These are phyloP conservation scores for Drosophila parabipectinata DNA, from an alignment of 1,140 invertebrate species.

Conservation along the genomic window DNA sequence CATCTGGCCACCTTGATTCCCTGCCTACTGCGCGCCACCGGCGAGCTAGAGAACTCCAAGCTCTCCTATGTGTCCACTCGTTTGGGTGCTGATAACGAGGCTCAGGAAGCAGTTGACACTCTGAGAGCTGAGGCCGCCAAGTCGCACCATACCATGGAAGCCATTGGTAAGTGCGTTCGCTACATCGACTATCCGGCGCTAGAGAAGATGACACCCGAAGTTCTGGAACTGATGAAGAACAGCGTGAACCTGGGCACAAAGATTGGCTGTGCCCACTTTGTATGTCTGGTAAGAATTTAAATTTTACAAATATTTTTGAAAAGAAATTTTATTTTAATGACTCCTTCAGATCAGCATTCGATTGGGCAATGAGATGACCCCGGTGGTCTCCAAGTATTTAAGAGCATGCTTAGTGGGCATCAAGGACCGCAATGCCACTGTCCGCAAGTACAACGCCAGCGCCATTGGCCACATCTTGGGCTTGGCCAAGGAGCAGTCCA, in stretches of 20 bases:
- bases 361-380: constrained; percentile 85
- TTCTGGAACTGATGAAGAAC: constrained; percentile 92
- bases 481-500: constrained; percentile 93
- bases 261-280: constrained; percentile 93
- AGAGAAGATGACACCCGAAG: constrained; percentile 91
- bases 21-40: constrained; percentile 92
- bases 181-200: constrained; percentile 91
- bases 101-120: constrained; percentile 90
- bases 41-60: constrained; percentile 92
- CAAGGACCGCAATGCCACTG: constrained; percentile 91
- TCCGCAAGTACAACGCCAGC: constrained; percentile 92
- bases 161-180: constrained; percentile 94
- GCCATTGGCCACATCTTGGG: constrained; percentile 94
- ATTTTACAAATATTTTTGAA: background rate
- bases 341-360: constrained; percentile 82
- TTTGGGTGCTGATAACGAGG: constrained; percentile 87
- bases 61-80: constrained; percentile 92
- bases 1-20: constrained; percentile 92
- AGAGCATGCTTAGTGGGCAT: constrained; percentile 90
- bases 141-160: constrained; percentile 94
- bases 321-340: background rate
- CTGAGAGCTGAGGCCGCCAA: constrained; percentile 91
- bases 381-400: constrained; percentile 90
- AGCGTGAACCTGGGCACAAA: constrained; percentile 93
- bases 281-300: constrained; percentile 88